Base-by-base conservation (phyloP, 2,113 vertebrate species). In the Gavia stellata region DNA sequence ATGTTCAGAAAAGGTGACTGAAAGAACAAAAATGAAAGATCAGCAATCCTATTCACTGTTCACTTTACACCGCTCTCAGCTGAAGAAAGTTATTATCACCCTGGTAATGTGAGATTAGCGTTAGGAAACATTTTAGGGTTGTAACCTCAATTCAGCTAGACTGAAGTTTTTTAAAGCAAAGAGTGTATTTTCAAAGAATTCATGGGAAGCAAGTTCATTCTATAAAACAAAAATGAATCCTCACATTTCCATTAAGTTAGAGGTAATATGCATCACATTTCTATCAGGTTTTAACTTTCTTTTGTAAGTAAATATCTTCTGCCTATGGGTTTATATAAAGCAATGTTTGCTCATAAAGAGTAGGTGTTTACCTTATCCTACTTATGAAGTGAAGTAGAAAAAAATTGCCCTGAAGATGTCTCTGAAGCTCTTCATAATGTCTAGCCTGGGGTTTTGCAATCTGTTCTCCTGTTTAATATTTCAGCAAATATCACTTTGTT, bases 401-500 rank as follows among this genome's bases (percentile, higher is more conserved):
- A 97, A 94, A 95, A 94, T 47, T 96, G 88, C 97, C 97, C 97
- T 88, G 96, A 97, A 97, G 97, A 96, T 86, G 90, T 91, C 93
- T 97, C 95, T 78, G 90, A 97, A 94, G 79, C 79, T 97, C 94
- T 90, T 95, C 55, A 29, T 94, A 94, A 96, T 97, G 94, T 93
- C 91, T 98, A 97, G 96, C 97, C 97, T 86, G 88, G 93, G 96
- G 97, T 96, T 97, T 96, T 95, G 92, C 97, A 98, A 98, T 97
- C 97, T 98, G 97, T 97, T 97, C 94, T 97, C 73, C 91, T 97
- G 71, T 97, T 98, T 97, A 97, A 98, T 97, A 97, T 97, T 97
- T 97, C 95, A 97, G 95, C 97, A 98, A 97, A 97, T 97, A 98
- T 96, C 96, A 96, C 96, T 97, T 97, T 97, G 94, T 97, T 97